Evolutionary conservation across 2,888 invertebrate genomes (phyloP), one percentile per base, ranked within the genome.

Genomic region (Drosophila conformis): DNA sequence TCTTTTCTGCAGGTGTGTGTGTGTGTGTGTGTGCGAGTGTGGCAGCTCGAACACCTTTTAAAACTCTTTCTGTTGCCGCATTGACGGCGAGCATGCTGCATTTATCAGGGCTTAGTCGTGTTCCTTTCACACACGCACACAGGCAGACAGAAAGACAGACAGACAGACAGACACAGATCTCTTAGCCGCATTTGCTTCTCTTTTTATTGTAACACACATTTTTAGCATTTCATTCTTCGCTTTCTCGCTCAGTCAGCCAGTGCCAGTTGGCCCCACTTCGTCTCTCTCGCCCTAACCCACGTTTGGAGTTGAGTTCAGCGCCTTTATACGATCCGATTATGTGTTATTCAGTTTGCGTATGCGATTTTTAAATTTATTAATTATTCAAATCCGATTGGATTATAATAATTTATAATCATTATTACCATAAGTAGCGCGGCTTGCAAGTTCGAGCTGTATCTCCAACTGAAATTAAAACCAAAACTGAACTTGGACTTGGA

Each of bases 311-410:
- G 68, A 53, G 83, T 79, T 79, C 87, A 84, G 85, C 85, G 75
- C 69, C 87, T 80, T 89, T 83, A 82, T 79, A 76, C 60, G 72
- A 76, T 66, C 68, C 78, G 84, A 82, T 85, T 88, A 88, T 87
- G 75, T 56, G 78, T 35, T 72, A 73, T 40, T 56, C 56, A 73
- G 76, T 79, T 87, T 69, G 74, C 72, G 66, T 80, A 77, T 77
- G 80, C 78, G 81, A 82, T 80, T 82, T 82, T 54, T 73, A 78
- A 71, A 82, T 78, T 92, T 93, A 93, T 93, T 93, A 93, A 93
- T 93, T 93, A 93, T 92, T 92, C 92, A 93, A 93, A 93, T 93
- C 93, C 92, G 92, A 92, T 92, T 92, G 93, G 93, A 93, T 93
- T 93, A 93, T 91, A 93, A 93, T 93, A 93, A 93, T 93, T 93